These are phyloP conservation scores for Folsomia candida DNA, from an alignment of 2,888 invertebrate genomes.

Conservation along the genomic window DNA sequence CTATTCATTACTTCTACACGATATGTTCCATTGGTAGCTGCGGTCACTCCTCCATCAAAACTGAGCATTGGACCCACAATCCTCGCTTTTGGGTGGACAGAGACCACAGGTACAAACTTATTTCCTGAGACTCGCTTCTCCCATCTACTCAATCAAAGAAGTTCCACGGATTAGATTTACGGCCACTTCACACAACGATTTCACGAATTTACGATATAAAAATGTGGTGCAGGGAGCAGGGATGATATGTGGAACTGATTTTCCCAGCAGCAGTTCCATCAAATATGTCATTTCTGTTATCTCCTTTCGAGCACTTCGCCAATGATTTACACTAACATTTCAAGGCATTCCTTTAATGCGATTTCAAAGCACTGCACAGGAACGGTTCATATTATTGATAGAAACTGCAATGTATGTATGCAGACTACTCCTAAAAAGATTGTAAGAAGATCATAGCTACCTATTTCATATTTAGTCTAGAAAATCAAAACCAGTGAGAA, in stretches of 20 bases:
- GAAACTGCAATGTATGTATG: no score
- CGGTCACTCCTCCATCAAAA: slow-evolving; percentile 24
- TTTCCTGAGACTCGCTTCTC: slow-evolving; percentile 27
- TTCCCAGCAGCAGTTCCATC: neutral
- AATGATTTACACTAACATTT: no score
- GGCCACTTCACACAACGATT: neutral
- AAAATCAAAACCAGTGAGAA: no score
- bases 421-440: no score
- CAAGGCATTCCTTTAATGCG: no score
- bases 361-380: no score
- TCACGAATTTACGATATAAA: neutral
- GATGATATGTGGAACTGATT: neutral
- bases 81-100: slow-evolving; percentile 4
- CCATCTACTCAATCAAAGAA: slow-evolving; percentile 32
- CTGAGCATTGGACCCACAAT: slow-evolving; percentile 38
- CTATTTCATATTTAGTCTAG: no score
- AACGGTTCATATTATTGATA: no score
- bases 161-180: neutral
- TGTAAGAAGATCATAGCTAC: no score
- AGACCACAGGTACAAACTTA: slow-evolving; percentile 27
- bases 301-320: neutral
- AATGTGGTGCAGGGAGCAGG: neutral
- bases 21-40: slow-evolving; percentile 41
- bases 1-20: slow-evolving; percentile 39
- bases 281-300: neutral